Evolutionary conservation across 2,113 vertebrate species (phyloP).

Genomic region (Otolemur garnettii): DNA sequence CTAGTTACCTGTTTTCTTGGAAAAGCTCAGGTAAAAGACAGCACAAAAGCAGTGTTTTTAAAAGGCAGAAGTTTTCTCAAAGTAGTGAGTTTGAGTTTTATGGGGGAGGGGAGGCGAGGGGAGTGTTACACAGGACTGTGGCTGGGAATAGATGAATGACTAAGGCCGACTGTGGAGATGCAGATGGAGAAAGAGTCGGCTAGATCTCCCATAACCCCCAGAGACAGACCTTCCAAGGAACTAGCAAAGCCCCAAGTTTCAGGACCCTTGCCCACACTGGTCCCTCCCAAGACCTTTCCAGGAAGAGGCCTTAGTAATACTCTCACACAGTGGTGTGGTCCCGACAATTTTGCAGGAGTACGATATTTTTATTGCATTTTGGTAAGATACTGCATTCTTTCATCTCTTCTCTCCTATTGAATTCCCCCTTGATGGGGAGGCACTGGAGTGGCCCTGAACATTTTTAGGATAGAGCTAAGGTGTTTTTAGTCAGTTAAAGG

Average conservation of each 20-base stretch:
- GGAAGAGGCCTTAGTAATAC: fast-evolving
- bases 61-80: not conserved
- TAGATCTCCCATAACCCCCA: not conserved
- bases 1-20: not conserved
- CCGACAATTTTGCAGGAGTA: not conserved
- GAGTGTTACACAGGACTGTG: fast-evolving
- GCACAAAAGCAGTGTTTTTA: not conserved
- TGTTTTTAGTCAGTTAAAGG: not conserved
- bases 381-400: not conserved
- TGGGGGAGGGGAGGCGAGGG: not conserved
- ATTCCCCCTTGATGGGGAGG: not conserved
- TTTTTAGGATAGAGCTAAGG: not conserved
- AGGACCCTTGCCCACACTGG: not conserved
- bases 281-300: not conserved
- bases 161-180: fast-evolving
- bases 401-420: not conserved
- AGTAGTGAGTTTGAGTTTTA: not conserved
- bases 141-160: too few relatives aligned
- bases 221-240: not conserved
- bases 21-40: not conserved
- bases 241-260: not conserved
- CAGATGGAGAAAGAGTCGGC: not conserved
- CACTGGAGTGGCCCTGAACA: not conserved
- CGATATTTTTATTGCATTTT: not conserved
- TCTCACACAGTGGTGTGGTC: not conserved